Base-by-base conservation (phyloP, 1,140 invertebrate species). In the Zaprionus camerounensis region DNA sequence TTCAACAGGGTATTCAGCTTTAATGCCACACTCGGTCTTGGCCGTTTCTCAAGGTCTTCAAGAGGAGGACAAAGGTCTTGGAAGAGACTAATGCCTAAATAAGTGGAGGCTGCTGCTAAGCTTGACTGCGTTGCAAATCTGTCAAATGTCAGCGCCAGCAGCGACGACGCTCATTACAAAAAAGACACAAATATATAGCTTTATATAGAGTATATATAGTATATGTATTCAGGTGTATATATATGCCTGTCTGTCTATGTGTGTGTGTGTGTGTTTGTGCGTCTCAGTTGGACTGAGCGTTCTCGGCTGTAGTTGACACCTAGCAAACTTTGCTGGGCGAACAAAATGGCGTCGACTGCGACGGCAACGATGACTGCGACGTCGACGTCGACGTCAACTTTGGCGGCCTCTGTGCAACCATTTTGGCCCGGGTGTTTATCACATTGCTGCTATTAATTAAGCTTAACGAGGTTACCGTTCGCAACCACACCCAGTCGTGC, bases 401-500 rank as follows among this genome's bases (percentile, higher is more conserved):
- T 51, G 12, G 46, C 66, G 69, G 76, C 79, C 69, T 75, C 69
- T 70, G 58, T 77, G 79, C 61, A 73, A 82, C 81, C 84, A 87
- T 87, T 87, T 87, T 80, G 71, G 73, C 76, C 76, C 58, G 78
- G 91, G 91, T 91, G 91, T 92, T 92, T 92, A 92, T 92, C 91
- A 92, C 91, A 91, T 92, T 87, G 91, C 80, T 92, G 91, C 91
- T 92, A 92, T 92, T 92, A 92, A 92, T 92, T 92, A 92, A 92
- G 91, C 91, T 92, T 92, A 92, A 92, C 91, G 91, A 92, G 84
- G 91, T 92, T 92, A 92, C 91, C 86, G 80, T 71, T 82, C 80
- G 80, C 85, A 90, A 88, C 84, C 86, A 84, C 81, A 91, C 79
- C 81, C 78, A 78, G 56, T 66, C 44, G 70, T 41, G 15, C 49